Evolutionary conservation across 37 sponge, comb jelly and placozoan genomes (phyloP).

Genomic region (Beroe forskalii): DNA sequence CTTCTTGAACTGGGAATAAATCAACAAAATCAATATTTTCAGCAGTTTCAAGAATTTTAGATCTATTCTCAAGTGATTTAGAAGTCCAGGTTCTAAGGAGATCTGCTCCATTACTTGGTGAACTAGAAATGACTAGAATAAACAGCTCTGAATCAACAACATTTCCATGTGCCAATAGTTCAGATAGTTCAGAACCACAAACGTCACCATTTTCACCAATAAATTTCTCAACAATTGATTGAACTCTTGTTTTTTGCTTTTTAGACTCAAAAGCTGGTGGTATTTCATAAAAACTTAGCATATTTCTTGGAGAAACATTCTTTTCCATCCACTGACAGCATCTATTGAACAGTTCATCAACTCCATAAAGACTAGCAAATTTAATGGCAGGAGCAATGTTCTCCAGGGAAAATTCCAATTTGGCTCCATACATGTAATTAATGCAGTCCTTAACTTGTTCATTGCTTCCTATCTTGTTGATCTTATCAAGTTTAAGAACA

Average conservation of each 20-base stretch:
- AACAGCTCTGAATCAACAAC: neutral
- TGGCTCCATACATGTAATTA: constrained; percentile 36
- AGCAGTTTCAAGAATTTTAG: neutral
- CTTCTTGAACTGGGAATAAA: neutral
- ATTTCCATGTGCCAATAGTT: neutral
- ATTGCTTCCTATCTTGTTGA: neutral
- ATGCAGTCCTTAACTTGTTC: neutral
- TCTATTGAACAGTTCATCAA: neutral
- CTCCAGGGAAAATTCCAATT: neutral
- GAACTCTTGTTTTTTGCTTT: neutral
- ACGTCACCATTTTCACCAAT: neutral
- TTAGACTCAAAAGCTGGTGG: neutral
- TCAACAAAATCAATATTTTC: neutral
- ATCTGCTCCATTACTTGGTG: neutral
- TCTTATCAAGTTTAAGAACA: constrained; percentile 3
- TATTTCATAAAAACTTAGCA: neutral
- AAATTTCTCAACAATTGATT: neutral
- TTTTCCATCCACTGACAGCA: constrained; percentile 8
- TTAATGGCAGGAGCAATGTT: neutral
- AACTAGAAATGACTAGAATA: neutral
- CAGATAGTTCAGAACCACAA: neutral
- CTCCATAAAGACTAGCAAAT: constrained; percentile 51
- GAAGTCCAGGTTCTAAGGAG: neutral
- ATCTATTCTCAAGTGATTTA: neutral
- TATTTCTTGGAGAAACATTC: neutral